Conservation (phyloP, 1,140 invertebrate species). For the Drosophila arawakana region DNA sequence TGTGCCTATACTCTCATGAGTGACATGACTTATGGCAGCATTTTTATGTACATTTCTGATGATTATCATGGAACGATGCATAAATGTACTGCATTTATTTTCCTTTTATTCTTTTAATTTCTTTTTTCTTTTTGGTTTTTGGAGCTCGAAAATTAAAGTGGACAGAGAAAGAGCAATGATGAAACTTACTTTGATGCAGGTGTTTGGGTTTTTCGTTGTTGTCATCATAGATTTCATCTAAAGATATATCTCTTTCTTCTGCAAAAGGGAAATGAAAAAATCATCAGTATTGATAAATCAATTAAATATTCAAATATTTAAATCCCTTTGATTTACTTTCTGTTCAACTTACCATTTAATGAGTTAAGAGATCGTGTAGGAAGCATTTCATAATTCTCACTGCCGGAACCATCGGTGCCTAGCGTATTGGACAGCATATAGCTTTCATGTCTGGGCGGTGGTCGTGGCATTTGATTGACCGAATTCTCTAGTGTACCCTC, state of each 20-base stretch:
- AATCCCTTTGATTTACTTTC: no score
- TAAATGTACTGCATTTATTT: not conserved
- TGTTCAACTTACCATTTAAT: slow-evolving; percentile 83
- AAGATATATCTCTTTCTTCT: slow-evolving; percentile 85
- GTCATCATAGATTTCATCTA: slow-evolving; percentile 88
- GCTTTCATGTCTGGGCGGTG: slow-evolving; percentile 89
- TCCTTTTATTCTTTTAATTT: not conserved
- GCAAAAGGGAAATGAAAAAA: slow-evolving; percentile 27
- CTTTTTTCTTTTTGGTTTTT: not conserved
- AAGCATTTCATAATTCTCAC: slow-evolving; percentile 93
- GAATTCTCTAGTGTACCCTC: slow-evolving; percentile 89
- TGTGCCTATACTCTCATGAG: not conserved
- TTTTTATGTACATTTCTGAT: slow-evolving; percentile 10
- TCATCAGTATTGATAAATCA: not conserved
- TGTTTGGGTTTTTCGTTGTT: slow-evolving; percentile 85
- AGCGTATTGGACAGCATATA: slow-evolving; percentile 85
- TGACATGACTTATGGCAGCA: slow-evolving; percentile 11
- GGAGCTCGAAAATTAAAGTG: not conserved
- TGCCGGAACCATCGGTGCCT: slow-evolving; percentile 86
- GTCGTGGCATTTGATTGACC: slow-evolving; percentile 87
- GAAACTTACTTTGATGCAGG: slow-evolving; percentile 83
- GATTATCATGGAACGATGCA: not conserved
- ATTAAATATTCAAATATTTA: not conserved
- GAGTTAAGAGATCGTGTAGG: slow-evolving; percentile 85
- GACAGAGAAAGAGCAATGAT: slow-evolving; percentile 6